Conservation (phyloP, 1,140 invertebrate species). For the Neomicropteryx cornuta region DNA sequence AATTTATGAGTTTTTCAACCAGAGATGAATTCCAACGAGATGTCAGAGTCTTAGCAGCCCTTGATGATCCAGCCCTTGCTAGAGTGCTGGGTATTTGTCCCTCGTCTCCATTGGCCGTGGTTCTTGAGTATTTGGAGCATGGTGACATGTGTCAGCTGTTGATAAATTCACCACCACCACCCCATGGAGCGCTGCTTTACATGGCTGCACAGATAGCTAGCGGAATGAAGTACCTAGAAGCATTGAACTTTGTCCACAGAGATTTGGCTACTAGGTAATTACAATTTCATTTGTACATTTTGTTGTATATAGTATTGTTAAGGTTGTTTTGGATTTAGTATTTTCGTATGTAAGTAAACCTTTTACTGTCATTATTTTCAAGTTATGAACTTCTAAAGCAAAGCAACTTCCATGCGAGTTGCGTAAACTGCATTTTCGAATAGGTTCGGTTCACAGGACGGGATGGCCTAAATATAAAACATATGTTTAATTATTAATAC, state of each 20-base stretch:
- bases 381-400: neutral
- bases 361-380: neutral
- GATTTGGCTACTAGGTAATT: constrained; percentile 65
- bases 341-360: too few relatives aligned
- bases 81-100: constrained; percentile 79
- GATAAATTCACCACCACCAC: constrained; percentile 47
- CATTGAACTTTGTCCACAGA: constrained; percentile 70
- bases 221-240: constrained; percentile 77
- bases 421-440: too few relatives aligned
- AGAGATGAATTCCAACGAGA: constrained; percentile 85
- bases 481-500: too few relatives aligned
- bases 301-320: too few relatives aligned
- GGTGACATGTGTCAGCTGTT: constrained; percentile 86
- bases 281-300: too few relatives aligned
- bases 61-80: constrained; percentile 80
- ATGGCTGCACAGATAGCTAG: constrained; percentile 76
- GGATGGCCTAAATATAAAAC: too few relatives aligned
- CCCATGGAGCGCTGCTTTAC: constrained; percentile 58
- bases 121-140: constrained; percentile 84
- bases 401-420: neutral
- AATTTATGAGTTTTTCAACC: constrained; percentile 8
- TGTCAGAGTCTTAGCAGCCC: constrained; percentile 72
- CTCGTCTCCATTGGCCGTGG: constrained; percentile 70
- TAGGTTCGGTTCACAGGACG: too few relatives aligned
- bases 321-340: too few relatives aligned